phyloP scores from a whole-genome alignment of 1,140 invertebrate species.

The Ruditapes philippinarum region DNA sequence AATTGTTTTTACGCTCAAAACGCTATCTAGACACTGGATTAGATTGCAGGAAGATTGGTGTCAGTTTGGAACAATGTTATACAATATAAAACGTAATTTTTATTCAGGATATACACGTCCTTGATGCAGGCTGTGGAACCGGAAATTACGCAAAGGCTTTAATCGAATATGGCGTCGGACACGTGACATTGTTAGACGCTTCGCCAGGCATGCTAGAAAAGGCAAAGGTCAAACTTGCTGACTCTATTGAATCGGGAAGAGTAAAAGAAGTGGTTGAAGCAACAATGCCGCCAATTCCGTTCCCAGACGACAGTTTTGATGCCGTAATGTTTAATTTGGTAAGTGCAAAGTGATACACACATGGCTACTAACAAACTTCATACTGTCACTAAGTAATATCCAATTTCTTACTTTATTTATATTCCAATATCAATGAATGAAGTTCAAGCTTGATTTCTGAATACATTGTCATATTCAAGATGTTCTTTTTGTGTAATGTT shows the following conservation, averaged over 20 bases:
- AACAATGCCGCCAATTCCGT: constrained; percentile 36
- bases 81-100: background rate
- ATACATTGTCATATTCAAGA: too few species aligned
- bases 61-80: background rate
- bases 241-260: constrained; percentile 26
- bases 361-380: too few species aligned
- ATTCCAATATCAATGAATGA: too few species aligned
- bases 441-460: too few species aligned
- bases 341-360: too few species aligned
- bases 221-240: constrained; percentile 30
- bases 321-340: constrained; percentile 58
- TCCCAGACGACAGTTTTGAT: constrained; percentile 16
- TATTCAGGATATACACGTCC: constrained; percentile 38
- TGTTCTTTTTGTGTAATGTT: too few species aligned
- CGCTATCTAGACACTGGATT: too few species aligned
- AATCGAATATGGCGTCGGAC: constrained; percentile 25
- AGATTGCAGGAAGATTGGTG: too few species aligned
- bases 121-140: constrained; percentile 51
- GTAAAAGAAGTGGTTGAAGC: constrained; percentile 19
- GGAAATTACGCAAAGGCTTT: constrained; percentile 43
- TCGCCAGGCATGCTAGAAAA: constrained; percentile 51
- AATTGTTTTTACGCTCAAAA: too few species aligned
- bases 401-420: too few species aligned
- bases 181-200: constrained; percentile 49
- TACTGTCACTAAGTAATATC: too few species aligned